Evolutionary conservation across 2,113 vertebrate species (phyloP), one percentile per base, ranked within the genome.

Genomic region (Rousettus leschenaultii): DNA sequence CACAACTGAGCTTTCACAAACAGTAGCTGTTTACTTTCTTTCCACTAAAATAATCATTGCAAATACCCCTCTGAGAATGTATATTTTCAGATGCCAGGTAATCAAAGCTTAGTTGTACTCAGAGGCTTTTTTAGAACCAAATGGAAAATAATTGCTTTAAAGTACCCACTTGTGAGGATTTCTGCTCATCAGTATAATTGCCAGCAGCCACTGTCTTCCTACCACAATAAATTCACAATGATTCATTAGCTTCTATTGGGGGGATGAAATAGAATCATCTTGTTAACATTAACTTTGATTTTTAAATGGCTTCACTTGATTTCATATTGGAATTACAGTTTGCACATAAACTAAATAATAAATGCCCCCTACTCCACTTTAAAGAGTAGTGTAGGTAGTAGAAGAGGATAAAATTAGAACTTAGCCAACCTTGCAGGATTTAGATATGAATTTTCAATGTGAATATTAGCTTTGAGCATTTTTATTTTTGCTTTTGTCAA

Each of bases 91-190:
- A 97, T 97, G 87, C 71, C 92, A 98, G 94, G 94, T 97, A 98
- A 98, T 97, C 97, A 98, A 97, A 98, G 68, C 80, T 97, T 95
- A 94, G 94, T 95, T 97, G 38, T 97, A 82, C 86, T 97, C 87
- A 95, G 71, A 75, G 73, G 75, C 18, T 82, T 96, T 96, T 92
- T 89, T 95, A 89, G 65, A 96, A 86, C 0, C 95, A 10, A 97
- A 97, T 95, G 84, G 97, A 98, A 97, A 98, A 98, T 97, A 98
- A 98, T 98, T 98, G 65, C 97, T 97, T 98, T 97, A 97, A 98
- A 98, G 94, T 98, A 92, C 80, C 86, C 95, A 97, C 94, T 98
- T 92, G 90, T 96, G 91, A 98, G 95, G 93, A 93, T 96, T 91
- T 97, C 73, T 98, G 83, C 96, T 98, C 88, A 98, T 98, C 94